Base-by-base conservation (phyloP, 2,888 invertebrate species). In the Andrena haemorrhoa region DNA sequence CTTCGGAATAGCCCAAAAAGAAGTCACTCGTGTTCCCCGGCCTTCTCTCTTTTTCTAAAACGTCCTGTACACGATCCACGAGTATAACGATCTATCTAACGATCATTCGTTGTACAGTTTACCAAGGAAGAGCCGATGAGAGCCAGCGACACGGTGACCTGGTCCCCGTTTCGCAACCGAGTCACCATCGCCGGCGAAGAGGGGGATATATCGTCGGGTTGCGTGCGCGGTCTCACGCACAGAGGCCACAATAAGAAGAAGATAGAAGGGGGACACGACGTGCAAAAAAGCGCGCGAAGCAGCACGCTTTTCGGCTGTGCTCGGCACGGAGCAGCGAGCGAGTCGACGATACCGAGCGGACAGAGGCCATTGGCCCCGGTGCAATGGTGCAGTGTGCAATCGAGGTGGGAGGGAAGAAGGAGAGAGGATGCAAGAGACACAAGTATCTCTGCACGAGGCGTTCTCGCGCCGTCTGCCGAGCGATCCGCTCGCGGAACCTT, bases 311-410 rank as follows among this genome's bases (percentile, higher is more conserved):
- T 75, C 61, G 75, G 75, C 58, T 71, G 49, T 69, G 69, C 58
- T 79, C 68, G 82, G 60, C 64, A 53, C 33, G 49, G 8, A 10
- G 53, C 29, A 63, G 69, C 77, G 83, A 74, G 83, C 70, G 76
- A 74, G 75, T 65, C 74, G 77, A 75, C 82, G 89, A 86, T 89
- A 88, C 84, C 84, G 84, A 69, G 75, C 75, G 69, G 61, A 72
- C 84, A 83, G 87, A 89, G 90, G 91, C 86, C 91, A 88, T 88
- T 90, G 89, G 88, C 91, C 90, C 83, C 82, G 85, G 84, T 88
- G 87, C 89, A 88, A 90, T 91, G 90, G 89, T 90, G 91, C 90
- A 89, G 91, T 90, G 91, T 90, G 91, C 91, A 91, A 90, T 84
- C 79, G 84, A 84, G 79, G 78, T 58, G 61, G 68, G 51, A 56